Evolutionary conservation across 2,113 vertebrate species (phyloP), one percentile per base, ranked within the genome.

Genomic region (Actenoides hombroni): DNA sequence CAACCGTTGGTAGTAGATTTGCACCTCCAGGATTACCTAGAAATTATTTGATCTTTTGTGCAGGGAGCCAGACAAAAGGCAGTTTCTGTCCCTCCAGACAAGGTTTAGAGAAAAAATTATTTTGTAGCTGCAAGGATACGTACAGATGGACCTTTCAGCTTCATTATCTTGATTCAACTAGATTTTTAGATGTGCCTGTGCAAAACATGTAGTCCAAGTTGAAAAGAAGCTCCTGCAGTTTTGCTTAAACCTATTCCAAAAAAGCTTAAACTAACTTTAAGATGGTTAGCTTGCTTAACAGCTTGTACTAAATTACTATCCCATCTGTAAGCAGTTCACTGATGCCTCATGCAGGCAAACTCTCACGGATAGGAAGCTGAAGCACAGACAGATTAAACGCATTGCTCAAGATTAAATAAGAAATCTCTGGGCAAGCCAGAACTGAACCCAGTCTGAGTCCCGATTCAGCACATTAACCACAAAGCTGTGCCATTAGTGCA

Each of bases 361-460:
- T 51, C 71, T 80, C 77, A 26, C 0, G 0, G 79, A n/a, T 6
- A 78, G 80, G 73, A 92, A 91, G 60, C 84, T 37, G 37, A 83
- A 93, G 88, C 76, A 92, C 60, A 89, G 83, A 76, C 65, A 86
- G 84, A 94, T 92, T 20, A 83, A 95, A 74, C 4, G 48, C 40
- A 60, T 95, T 91, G 92, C 94, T 88, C 88, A 92, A 96, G 65
- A 93, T 53, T 12, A 88, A 91, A 40, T 46, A 86, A 16, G 63
- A 88, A 94, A 96, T 89, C 69, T 73, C 74, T 68, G 86, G 91
- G 74, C 94, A 96, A 96, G 95, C 88, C 74, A 94, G 94, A 82
- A 93, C 92, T 89, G 90, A 78, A 54, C 70, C 61, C 13, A 21
- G 81, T n/a, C 69, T 57, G 92, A 96, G 92, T 87, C 86, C 80